Conservation (phyloP, 2,797 vertebrate species). For the Catharus ustulatus region DNA sequence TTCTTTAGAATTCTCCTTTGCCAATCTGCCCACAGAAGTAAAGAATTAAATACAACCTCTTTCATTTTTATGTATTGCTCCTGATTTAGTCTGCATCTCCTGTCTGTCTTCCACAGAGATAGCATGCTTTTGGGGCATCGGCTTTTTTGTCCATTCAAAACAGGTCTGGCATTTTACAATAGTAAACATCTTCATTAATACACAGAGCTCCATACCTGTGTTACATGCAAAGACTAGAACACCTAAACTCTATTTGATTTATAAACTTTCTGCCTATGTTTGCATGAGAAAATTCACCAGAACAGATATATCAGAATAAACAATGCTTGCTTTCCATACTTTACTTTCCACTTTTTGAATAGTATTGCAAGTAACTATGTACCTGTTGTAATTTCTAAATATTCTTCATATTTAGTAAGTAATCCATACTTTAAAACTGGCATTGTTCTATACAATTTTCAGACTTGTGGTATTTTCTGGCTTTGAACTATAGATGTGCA, state of each 20-base stretch:
- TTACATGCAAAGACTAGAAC: background rate
- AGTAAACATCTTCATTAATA: background rate
- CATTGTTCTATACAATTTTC: background rate
- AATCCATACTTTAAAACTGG: background rate
- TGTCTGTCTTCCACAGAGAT: background rate
- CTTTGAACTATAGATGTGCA: background rate
- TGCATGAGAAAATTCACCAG: background rate
- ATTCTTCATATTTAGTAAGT: background rate
- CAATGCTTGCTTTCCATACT: constrained; percentile 31
- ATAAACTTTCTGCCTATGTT: background rate
- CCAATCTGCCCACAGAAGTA: background rate
- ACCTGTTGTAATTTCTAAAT: background rate
- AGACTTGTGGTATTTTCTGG: background rate
- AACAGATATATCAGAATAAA: background rate
- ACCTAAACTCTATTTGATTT: background rate
- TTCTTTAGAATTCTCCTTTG: background rate
- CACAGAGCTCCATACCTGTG: background rate
- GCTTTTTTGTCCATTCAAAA: background rate
- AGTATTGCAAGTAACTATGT: background rate
- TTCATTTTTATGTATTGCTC: background rate
- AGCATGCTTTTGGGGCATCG: background rate
- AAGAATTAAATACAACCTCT: background rate
- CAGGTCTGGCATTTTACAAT: background rate
- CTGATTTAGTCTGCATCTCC: background rate
- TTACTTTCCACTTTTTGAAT: background rate